These are phyloP conservation scores for Phymatocera aterrima DNA, from an alignment of 2,888 invertebrate species.

Conservation along the genomic window DNA sequence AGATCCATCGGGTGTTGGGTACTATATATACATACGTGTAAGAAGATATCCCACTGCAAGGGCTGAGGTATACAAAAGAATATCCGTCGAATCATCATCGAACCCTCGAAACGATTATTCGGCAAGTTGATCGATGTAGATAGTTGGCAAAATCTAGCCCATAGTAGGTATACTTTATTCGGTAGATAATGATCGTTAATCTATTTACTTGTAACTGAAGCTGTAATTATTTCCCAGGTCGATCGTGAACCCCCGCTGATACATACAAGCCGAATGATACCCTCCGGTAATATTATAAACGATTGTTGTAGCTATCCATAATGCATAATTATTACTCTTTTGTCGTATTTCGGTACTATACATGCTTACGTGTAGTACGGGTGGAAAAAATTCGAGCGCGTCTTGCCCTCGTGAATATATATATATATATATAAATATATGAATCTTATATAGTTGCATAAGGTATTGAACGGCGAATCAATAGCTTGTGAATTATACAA, in stretches of 20 bases:
- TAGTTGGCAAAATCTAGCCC: conserved; percentile 23
- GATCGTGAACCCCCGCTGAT: neutral
- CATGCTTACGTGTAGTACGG: neutral
- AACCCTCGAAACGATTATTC: neutral
- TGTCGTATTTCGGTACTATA: neutral
- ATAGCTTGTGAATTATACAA: neutral
- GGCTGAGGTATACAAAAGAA: neutral
- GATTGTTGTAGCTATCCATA: neutral
- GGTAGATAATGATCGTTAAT: conserved; percentile 37
- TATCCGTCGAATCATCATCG: conserved; percentile 19
- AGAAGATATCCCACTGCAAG: too few relatives aligned
- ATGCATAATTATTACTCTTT: conserved; percentile 1
- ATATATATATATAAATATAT: too few relatives aligned
- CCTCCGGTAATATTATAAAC: neutral
- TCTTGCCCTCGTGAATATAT: too few relatives aligned
- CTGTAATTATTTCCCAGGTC: conserved; percentile 3
- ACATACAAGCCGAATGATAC: neutral
- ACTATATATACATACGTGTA: too few relatives aligned
- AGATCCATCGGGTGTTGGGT: too few relatives aligned
- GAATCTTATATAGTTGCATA: too few relatives aligned
- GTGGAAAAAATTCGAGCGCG: too few relatives aligned
- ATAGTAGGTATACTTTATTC: conserved; percentile 7
- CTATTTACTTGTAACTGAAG: conserved; percentile 24
- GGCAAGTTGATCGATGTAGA: neutral
- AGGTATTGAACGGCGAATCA: neutral